Conservation (phyloP, 64 coral and sea anemone species). For the Astreopora myriophthalma region DNA sequence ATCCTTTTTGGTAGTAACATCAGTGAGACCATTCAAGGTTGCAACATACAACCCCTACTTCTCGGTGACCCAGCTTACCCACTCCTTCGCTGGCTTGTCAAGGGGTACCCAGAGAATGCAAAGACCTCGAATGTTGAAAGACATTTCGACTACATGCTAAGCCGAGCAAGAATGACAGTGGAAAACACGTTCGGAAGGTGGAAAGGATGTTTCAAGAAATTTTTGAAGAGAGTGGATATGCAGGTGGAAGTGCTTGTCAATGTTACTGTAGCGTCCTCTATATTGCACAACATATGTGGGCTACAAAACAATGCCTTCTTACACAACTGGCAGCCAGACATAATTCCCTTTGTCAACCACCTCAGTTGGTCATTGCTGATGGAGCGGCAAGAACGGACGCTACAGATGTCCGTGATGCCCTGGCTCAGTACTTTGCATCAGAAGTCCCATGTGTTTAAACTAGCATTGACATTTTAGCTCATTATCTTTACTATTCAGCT, state of each 20-base stretch:
- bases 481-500: neutral
- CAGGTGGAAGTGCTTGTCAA: neutral
- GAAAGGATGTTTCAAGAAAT: slow-evolving; percentile 24
- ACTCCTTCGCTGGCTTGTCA: slow-evolving; percentile 5
- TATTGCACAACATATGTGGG: slow-evolving; percentile 49
- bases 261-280: slow-evolving; percentile 9
- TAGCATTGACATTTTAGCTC: neutral
- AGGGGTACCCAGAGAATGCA: too few species aligned
- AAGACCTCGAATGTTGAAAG: slow-evolving; percentile 5
- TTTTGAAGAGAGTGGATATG: slow-evolving; percentile 35
- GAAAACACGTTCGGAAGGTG: slow-evolving; percentile 49
- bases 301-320: slow-evolving; percentile 30
- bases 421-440: neutral
- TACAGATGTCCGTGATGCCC: too few species aligned
- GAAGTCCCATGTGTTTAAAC: neutral
- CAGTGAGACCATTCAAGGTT: neutral
- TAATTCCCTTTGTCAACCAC: neutral
- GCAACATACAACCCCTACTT: neutral
- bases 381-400: neutral
- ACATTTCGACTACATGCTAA: slow-evolving; percentile 27
- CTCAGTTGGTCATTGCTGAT: neutral
- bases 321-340: neutral
- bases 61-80: slow-evolving; percentile 39
- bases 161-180: slow-evolving; percentile 39
- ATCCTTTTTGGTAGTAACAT: neutral